A percentile compares a stretch with the other conserved stretches of the same genome.
phyloP scores from a whole-genome alignment of 2,113 vertebrate species.

The Cariama cristata region DNA sequence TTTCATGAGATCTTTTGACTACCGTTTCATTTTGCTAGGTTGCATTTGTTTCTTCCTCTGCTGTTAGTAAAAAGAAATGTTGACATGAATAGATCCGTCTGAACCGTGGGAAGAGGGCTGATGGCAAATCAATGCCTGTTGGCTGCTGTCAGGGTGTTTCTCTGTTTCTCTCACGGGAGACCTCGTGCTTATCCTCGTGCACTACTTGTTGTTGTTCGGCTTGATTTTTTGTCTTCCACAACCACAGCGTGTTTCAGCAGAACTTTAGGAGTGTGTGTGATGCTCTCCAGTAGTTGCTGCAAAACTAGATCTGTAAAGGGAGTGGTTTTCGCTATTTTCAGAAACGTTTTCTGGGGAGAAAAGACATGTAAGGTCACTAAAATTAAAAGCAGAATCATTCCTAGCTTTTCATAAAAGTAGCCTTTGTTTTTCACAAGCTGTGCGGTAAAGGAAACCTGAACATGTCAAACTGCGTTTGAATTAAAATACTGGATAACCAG shows the following conservation, averaged over 20 bases:
- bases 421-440: background rate
- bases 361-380: background rate
- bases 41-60: background rate
- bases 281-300: background rate
- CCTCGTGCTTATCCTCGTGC: fast-evolving
- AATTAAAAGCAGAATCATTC: background rate
- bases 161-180: background rate
- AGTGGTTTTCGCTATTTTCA: background rate
- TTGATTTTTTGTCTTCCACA: background rate
- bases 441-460: background rate
- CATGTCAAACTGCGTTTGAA: background rate
- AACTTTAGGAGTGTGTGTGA: background rate
- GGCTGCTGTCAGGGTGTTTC: background rate
- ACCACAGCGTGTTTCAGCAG: background rate
- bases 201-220: background rate
- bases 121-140: background rate
- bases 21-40: background rate
- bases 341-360: background rate
- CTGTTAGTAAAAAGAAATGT: background rate
- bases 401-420: background rate
- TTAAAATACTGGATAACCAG: background rate
- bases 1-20: background rate
- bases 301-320: background rate
- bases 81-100: background rate
- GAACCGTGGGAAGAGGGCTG: background rate